phyloP scores from a whole-genome alignment of 2,888 invertebrate species.

The Caenorhabditis drosophilae region DNA sequence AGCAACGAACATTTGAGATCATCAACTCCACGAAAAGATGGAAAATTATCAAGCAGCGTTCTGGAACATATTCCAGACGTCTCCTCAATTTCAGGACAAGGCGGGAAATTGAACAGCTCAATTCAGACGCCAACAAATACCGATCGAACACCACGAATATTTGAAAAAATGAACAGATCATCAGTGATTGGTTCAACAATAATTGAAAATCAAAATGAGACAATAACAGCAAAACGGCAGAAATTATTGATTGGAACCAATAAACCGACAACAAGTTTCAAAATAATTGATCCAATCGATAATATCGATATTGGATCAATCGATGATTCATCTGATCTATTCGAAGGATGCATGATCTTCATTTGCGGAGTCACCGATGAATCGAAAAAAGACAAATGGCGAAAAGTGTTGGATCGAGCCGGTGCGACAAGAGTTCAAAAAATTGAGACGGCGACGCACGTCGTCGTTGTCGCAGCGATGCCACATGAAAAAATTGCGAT shows the following conservation, averaged over 20 bases:
- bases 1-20: conserved; percentile 14
- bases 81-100: conserved; percentile 26
- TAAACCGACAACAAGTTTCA: too few relatives aligned
- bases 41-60: too few relatives aligned
- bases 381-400: conserved; percentile 22
- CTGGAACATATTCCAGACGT: too few relatives aligned
- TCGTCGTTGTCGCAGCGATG: conserved; percentile 30
- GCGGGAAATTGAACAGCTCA: conserved; percentile 17
- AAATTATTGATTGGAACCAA: too few relatives aligned
- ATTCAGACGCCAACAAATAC: conserved; percentile 8
- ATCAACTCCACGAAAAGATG: conserved; percentile 32
- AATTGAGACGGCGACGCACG: conserved; percentile 43
- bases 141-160: background rate
- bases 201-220: background rate
- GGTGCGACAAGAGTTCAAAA: conserved; percentile 39
- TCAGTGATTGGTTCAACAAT: background rate
- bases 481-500: conserved; percentile 12
- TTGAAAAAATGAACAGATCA: background rate
- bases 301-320: background rate
- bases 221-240: too few relatives aligned
- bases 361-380: conserved; percentile 12
- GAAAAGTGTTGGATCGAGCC: conserved; percentile 29
- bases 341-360: conserved; percentile 15
- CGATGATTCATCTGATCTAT: conserved; percentile 3
- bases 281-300: conserved; percentile 2